Conservation (phyloP, 2,113 vertebrate species). For the Oceanodroma tethys region DNA sequence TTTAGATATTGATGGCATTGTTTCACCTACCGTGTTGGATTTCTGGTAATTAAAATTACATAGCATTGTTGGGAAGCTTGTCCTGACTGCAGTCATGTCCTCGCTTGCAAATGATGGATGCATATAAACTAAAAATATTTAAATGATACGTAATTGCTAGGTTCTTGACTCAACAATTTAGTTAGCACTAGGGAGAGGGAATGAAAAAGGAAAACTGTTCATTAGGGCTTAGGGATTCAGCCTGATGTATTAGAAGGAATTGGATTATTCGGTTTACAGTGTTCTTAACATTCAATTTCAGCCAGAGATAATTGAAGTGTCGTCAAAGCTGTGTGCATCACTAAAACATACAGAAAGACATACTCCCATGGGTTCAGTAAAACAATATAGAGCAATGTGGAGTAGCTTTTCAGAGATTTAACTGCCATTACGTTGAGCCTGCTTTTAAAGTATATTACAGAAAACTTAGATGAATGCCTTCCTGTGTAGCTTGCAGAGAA, state of each 20-base stretch:
- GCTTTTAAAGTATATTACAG: not conserved
- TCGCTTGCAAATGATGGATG: slow-evolving; percentile 37
- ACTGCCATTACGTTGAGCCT: not conserved
- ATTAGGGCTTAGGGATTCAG: slow-evolving; percentile 60
- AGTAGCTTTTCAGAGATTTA: slow-evolving; percentile 29
- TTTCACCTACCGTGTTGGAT: not conserved
- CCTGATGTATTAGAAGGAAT: slow-evolving; percentile 47
- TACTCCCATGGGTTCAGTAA: slow-evolving; percentile 27
- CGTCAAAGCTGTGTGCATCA: slow-evolving; percentile 26
- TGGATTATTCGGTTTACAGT: slow-evolving; percentile 57
- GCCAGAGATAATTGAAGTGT: slow-evolving; percentile 42
- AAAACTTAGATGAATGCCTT: not conserved
- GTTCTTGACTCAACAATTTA: slow-evolving; percentile 67
- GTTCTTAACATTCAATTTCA: slow-evolving; percentile 66
- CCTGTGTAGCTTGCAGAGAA: not conserved
- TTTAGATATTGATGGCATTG: not conserved
- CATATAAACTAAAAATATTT: slow-evolving; percentile 67
- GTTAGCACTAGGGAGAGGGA: slow-evolving; percentile 35
- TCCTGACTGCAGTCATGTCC: not conserved
- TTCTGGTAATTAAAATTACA: slow-evolving; percentile 67
- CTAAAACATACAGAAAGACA: slow-evolving; percentile 11
- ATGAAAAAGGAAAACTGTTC: slow-evolving; percentile 53
- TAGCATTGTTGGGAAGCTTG: slow-evolving; percentile 31
- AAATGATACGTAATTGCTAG: slow-evolving; percentile 63
- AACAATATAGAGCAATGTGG: slow-evolving; percentile 19